phyloP scores from a whole-genome alignment of 1,140 invertebrate genomes.

The Aleiodes sp. region DNA sequence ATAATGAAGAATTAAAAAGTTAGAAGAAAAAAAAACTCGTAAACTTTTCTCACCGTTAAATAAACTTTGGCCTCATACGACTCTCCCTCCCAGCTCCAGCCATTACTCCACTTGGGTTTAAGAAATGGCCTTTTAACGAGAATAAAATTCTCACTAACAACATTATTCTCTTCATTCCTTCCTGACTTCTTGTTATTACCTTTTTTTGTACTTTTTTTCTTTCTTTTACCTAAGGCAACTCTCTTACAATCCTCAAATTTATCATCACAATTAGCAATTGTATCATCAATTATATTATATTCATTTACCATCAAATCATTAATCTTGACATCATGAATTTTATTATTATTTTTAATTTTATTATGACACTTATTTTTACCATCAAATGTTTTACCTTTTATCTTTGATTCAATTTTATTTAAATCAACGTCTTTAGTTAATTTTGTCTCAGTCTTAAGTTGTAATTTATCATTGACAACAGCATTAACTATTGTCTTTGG shows the following conservation, averaged over 20 bases:
- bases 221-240: conserved; percentile 44
- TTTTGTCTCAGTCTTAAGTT: conserved; percentile 44
- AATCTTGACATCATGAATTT: conserved; percentile 44
- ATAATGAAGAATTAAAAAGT: not conserved
- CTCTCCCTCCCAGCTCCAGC: conserved; percentile 91
- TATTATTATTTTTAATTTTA: conserved; percentile 55
- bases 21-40: conserved; percentile 22
- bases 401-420: conserved; percentile 20
- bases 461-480: conserved; percentile 59
- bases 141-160: conserved; percentile 50
- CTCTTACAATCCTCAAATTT: conserved; percentile 31
- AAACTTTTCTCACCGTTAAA: conserved; percentile 85
- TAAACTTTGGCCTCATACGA: conserved; percentile 85
- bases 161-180: conserved; percentile 41
- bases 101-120: conserved; percentile 86
- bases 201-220: conserved; percentile 42
- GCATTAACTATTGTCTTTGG: conserved; percentile 65
- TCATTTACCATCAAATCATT: conserved; percentile 36
- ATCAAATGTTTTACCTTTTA: not conserved
- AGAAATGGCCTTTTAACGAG: conserved; percentile 62
- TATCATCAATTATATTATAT: conserved; percentile 50
- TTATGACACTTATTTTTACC: conserved; percentile 37
- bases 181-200: conserved; percentile 47
- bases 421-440: conserved; percentile 25
- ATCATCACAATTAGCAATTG: conserved; percentile 38